Percentiles rank a stretch among this genome's conserved stretches.
phyloP scores from a whole-genome alignment of 2,113 vertebrate species.

The Ceyx margarethae region DNA sequence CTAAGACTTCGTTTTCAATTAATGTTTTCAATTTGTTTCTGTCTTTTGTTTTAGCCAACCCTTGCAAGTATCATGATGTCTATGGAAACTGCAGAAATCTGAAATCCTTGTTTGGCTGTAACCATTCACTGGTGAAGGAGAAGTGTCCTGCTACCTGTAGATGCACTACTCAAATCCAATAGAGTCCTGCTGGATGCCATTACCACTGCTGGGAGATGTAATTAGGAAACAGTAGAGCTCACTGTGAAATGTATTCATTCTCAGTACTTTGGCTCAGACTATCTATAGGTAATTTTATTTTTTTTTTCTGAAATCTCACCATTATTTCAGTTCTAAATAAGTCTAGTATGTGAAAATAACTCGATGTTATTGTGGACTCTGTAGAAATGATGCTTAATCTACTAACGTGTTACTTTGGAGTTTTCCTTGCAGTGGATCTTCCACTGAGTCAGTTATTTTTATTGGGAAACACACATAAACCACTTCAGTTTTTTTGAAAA shows the following conservation, averaged over 20 bases:
- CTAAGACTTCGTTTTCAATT: neutral
- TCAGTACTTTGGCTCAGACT: neutral
- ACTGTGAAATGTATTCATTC: neutral
- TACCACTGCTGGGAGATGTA: neutral
- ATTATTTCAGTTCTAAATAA: neutral
- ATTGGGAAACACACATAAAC: neutral
- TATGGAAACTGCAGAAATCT: neutral
- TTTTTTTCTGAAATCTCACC: neutral
- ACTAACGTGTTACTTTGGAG: neutral
- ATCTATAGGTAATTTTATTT: neutral
- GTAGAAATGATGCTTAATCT: neutral
- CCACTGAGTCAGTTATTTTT: neutral
- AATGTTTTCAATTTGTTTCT: neutral
- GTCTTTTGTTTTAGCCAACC: slow-evolving; percentile 23
- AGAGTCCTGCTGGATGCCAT: neutral
- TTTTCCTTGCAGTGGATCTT: neutral
- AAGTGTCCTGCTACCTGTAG: slow-evolving; percentile 26
- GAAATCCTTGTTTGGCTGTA: neutral
- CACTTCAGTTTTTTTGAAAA: neutral
- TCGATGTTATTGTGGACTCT: neutral
- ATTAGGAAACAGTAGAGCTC: neutral
- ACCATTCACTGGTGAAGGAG: neutral
- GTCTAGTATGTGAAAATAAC: neutral
- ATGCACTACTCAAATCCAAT: slow-evolving; percentile 35
- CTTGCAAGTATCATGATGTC: neutral